These are phyloP conservation scores for Tupaia tana DNA, from an alignment of 2,113 vertebrate species.

Conservation along the genomic window DNA sequence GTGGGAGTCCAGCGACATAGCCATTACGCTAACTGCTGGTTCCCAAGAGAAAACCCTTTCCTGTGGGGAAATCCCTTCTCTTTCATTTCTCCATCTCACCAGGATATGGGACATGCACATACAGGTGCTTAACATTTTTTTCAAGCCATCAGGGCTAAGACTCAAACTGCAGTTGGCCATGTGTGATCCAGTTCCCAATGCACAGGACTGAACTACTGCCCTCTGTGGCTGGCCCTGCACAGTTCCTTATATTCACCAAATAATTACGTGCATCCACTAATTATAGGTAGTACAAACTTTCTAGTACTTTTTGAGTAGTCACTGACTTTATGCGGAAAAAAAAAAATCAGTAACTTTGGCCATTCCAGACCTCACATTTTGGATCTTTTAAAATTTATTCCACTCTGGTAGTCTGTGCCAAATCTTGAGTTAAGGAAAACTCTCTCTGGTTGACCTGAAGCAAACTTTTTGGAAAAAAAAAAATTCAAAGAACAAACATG, in stretches of 20 bases:
- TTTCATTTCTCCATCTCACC: no score
- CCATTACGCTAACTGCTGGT: no score
- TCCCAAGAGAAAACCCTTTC: no score
- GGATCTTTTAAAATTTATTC: slow-evolving; percentile 12
- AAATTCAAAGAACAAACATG: neutral
- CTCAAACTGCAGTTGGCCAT: no score
- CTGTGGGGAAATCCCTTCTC: no score
- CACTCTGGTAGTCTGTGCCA: neutral
- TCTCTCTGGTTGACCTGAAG: slow-evolving; percentile 27
- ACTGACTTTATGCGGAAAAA: neutral
- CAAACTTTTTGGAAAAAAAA: neutral
- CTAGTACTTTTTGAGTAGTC: neutral
- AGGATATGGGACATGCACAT: no score
- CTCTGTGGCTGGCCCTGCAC: no score
- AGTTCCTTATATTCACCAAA: neutral
- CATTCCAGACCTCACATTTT: neutral
- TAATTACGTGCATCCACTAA: neutral
- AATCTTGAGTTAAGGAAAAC: slow-evolving; percentile 47
- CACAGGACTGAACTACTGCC: no score
- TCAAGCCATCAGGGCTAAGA: no score
- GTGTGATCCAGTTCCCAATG: no score
- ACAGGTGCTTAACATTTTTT: no score
- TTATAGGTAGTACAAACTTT: neutral
- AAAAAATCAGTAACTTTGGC: neutral
- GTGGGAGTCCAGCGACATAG: no score